Evolutionary conservation across 2,888 invertebrate genomes (phyloP), one percentile per base, ranked within the genome.

Genomic region (Syrphus vitripennis): DNA sequence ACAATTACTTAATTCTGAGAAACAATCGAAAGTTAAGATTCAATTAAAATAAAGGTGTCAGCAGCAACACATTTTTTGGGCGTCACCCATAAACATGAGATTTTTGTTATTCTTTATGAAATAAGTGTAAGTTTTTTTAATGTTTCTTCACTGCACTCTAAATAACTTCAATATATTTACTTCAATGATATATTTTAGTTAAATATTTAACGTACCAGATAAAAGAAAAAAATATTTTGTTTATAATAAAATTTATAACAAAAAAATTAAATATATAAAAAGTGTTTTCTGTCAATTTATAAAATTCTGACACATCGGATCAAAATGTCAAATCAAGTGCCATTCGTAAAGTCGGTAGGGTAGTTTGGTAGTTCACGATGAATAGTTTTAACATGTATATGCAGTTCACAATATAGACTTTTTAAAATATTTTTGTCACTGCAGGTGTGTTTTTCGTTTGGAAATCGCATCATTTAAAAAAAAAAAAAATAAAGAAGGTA

Each of bases 201-300:
- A 16, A 55, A 37, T 34, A 14, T 57, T 2, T 26, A 79, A 79
- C 79, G 7, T 74, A 83, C 83, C 83, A 72, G 74, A 77, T 77
- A 48, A 74, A 79, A 70, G 2, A 26, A 37, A n/a, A 53, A 69
- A 74, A 74, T 34, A 81, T 10, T 78, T 83, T 83, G 83, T 83
- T 83, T n/a, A n/a, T n/a, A 78, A 83, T 83, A 55, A 29, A 74
- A 78, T 69, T 74, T 78, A 69, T 74, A 83, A 63, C 78, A 79
- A 67, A 83, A 67, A 69, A 14, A 7, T 26, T 50, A 26, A 72
- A 67, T 42, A 45, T 42, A 45, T 26, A 40, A 67, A 16, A 69
- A 78, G 69, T 74, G 59, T 74, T 19, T 26, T 34, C 34, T 83
- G 72, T 79, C 79, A 74, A 12, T 34, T n/a, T 37, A 42, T 0